Conservation (phyloP, 1,140 invertebrate species). For the Papilio polytes region DNA sequence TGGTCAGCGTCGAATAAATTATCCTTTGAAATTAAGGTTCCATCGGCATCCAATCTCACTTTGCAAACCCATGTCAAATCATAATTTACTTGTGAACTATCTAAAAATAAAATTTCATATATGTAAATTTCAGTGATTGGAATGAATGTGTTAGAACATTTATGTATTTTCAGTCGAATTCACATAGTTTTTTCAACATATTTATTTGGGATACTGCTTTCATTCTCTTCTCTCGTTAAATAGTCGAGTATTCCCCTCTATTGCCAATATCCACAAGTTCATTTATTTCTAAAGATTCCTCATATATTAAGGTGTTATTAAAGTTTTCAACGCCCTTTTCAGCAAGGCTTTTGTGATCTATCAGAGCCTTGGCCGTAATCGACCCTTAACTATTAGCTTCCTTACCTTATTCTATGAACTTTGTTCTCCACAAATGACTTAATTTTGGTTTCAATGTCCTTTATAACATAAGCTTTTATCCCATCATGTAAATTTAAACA, state of each 20-base stretch:
- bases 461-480: neutral
- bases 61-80: neutral
- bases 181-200: no score
- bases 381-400: neutral
- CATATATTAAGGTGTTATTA: neutral
- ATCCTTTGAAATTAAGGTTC: slow-evolving; percentile 13
- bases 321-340: neutral
- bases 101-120: neutral
- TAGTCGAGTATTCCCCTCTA: neutral
- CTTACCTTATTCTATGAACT: neutral
- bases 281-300: no score
- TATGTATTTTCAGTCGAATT: neutral
- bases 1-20: slow-evolving; percentile 20
- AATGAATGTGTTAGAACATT: neutral
- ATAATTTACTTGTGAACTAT: neutral
- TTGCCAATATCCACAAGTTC: neutral
- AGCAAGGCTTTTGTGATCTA: neutral
- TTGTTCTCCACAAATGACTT: neutral
- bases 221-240: neutral
- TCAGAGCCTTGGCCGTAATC: neutral
- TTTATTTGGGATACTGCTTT: no score
- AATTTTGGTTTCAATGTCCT: neutral
- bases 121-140: neutral
- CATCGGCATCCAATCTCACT: neutral
- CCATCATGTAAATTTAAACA: neutral